Conservation (phyloP, 1,140 invertebrate genomes). For the Lordiphosa mommai region DNA sequence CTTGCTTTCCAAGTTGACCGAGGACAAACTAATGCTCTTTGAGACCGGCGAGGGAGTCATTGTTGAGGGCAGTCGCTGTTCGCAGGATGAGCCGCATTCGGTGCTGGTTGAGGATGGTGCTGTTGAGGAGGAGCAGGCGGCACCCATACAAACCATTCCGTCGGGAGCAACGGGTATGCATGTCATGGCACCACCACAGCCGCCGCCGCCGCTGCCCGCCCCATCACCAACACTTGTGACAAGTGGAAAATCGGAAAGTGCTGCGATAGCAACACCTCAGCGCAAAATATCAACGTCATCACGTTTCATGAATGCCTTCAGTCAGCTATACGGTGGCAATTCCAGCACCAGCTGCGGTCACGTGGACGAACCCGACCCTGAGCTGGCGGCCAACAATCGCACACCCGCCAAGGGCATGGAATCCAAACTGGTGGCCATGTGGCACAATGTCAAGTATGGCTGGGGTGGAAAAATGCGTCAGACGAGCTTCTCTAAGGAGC, state of each 20-base stretch:
- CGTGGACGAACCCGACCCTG: slow-evolving; percentile 36
- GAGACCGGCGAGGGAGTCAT: slow-evolving; percentile 29
- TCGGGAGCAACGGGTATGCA: no score
- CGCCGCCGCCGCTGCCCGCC: slow-evolving; percentile 20
- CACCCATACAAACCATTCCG: slow-evolving; percentile 64
- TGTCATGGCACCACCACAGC: slow-evolving; percentile 14
- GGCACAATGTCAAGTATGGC: slow-evolving; percentile 95
- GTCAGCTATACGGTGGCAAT: slow-evolving; percentile 63
- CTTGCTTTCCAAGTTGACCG: slow-evolving; percentile 72
- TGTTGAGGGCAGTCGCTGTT: slow-evolving; percentile 19
- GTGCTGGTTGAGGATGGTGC: slow-evolving; percentile 45
- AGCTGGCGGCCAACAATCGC: slow-evolving; percentile 50
- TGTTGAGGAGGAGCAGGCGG: slow-evolving; percentile 72
- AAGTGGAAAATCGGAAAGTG: slow-evolving; percentile 53
- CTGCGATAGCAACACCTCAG: slow-evolving; percentile 58
- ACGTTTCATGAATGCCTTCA: slow-evolving; percentile 78
- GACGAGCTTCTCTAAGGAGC: slow-evolving; percentile 91
- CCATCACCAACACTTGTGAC: slow-evolving; percentile 15
- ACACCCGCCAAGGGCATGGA: slow-evolving; percentile 85
- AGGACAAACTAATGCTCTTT: slow-evolving; percentile 68
- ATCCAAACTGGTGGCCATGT: slow-evolving; percentile 89
- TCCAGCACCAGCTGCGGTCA: slow-evolving; percentile 36
- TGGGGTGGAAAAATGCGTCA: slow-evolving; percentile 88
- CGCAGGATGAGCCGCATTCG: slow-evolving; percentile 11
- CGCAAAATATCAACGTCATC: slow-evolving; percentile 78